phyloP scores from a whole-genome alignment of 2,888 invertebrate genomes.

The Sthenelais limicola region DNA sequence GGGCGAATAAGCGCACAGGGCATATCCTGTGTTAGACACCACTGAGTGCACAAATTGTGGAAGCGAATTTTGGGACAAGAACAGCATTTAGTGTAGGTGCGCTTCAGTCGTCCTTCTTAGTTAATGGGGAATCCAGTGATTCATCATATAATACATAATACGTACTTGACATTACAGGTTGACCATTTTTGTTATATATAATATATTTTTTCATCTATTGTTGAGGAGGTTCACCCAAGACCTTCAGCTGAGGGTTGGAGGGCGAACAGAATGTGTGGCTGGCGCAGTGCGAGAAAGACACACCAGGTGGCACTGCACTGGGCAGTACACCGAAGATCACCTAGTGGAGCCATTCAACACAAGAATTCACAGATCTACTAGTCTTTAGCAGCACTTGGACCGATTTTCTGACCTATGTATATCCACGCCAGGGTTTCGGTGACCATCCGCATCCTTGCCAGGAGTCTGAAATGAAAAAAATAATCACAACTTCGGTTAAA shows the following conservation, averaged over 20 bases:
- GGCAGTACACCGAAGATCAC: neutral
- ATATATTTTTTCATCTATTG: no score
- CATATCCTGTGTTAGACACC: no score
- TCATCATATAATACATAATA: no score
- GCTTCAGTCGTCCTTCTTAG: no score
- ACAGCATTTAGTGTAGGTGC: no score
- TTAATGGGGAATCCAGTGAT: no score
- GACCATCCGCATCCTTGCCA: conserved; percentile 40
- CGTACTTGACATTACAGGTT: no score
- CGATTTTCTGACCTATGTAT: conserved; percentile 38
- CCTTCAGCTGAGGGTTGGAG: conserved; percentile 16
- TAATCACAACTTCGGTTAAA: no score
- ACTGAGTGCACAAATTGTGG: neutral
- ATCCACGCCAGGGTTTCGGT: conserved; percentile 36
- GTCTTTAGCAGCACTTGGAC: conserved; percentile 40
- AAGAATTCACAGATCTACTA: neutral
- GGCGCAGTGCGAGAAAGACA: conserved; percentile 18
- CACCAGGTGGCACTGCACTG: conserved; percentile 2
- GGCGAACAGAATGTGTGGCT: conserved; percentile 21
- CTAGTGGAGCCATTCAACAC: conserved; percentile 9
- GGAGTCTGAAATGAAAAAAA: conserved; percentile 38
- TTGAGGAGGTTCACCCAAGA: conserved; percentile 2
- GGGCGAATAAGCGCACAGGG: no score
- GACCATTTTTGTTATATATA: no score
- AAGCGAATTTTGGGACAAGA: no score